Percentiles rank a stretch among this genome's conserved stretches.
Evolutionary conservation across 2,888 invertebrate genomes (phyloP).

Genomic region (Oligia latruncula): DNA sequence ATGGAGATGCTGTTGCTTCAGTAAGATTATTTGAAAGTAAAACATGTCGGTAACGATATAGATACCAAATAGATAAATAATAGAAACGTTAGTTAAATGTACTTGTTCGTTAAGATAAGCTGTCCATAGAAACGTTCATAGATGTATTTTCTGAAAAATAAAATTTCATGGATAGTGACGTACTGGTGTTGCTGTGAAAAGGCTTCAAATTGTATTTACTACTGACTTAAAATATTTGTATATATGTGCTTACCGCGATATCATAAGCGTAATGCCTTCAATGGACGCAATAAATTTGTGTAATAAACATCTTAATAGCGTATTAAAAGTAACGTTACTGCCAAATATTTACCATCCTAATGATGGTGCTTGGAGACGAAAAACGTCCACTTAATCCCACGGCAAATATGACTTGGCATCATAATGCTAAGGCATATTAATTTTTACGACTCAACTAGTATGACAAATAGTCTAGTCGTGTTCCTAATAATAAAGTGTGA

Average conservation of each 20-base stretch:
- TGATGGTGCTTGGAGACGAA: constrained; percentile 29
- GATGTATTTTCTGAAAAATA: neutral
- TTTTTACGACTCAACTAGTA: constrained; percentile 52
- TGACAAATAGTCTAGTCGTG: constrained; percentile 48
- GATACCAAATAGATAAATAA: neutral
- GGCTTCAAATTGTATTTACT: neutral
- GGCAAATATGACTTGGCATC: constrained; percentile 50
- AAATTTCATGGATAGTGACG: neutral
- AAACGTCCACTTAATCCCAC: constrained; percentile 48
- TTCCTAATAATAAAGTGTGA: constrained; percentile 46
- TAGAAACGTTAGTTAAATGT: neutral
- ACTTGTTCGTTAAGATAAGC: too few relatives aligned
- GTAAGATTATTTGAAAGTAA: neutral
- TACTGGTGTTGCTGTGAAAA: neutral
- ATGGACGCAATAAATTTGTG: constrained; percentile 27
- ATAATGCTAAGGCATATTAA: constrained; percentile 33
- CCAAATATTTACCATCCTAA: constrained; percentile 46
- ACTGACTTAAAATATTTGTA: neutral
- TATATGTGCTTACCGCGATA: neutral
- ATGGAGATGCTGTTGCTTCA: neutral
- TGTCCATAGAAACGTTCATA: neutral
- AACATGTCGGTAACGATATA: neutral
- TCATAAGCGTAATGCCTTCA: neutral
- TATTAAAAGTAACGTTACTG: constrained; percentile 28
- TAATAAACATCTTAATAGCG: constrained; percentile 33